Evolutionary conservation across 2,797 vertebrate genomes (phyloP), one percentile per base, ranked within the genome.

Genomic region (Anguilla obscura): DNA sequence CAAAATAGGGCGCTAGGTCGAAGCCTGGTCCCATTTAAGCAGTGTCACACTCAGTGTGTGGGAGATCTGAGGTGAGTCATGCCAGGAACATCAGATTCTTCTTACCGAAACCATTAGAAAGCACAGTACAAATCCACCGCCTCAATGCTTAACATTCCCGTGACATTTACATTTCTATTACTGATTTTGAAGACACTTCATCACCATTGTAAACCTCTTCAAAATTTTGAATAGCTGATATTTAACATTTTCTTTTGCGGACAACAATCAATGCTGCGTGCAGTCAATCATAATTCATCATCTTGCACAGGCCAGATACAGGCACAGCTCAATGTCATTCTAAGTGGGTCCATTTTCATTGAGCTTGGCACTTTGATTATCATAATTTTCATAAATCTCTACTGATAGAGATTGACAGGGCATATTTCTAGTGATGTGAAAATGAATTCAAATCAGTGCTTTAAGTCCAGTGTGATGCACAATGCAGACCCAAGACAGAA

Each of bases 341-440:
- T 21, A 16, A n/a, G 50, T 45, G 24, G 27, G n/a, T 54, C 60
- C n/a, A 54, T 56, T 30, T 45, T 63, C 36, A 40, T 82, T 87
- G 7, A 50, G 74, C 56, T 45, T 63, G 30, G 24, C 63, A 76
- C 27, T n/a, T 18, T 76, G 18, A n/a, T 69, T 76, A 66, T 58
- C 21, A 87, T 60, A 86, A 86, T 87, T 80, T 84, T 82, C 56
- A 86, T 85, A 88, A 84, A 89, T 27, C 66, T 54, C 76, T 45
- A 21, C 60, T 86, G 80, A 58, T 56, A 36, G 87, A 86, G 33
- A 86, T 86, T 88, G 24, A 50, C 45, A 27, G 5, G 5, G 24
- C 21, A n/a, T n/a, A 66, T 66, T 5, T 16, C 16, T 56, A 56
- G 54, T 56, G 12, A 56, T 56, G 14, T 14, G 54, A 30, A 87